A percentile compares a stretch with the other conserved stretches of the same genome.
These are phyloP conservation scores for Acropora tenuis DNA, from an alignment of 64 coral and sea anemone species.

Conservation along the genomic window DNA sequence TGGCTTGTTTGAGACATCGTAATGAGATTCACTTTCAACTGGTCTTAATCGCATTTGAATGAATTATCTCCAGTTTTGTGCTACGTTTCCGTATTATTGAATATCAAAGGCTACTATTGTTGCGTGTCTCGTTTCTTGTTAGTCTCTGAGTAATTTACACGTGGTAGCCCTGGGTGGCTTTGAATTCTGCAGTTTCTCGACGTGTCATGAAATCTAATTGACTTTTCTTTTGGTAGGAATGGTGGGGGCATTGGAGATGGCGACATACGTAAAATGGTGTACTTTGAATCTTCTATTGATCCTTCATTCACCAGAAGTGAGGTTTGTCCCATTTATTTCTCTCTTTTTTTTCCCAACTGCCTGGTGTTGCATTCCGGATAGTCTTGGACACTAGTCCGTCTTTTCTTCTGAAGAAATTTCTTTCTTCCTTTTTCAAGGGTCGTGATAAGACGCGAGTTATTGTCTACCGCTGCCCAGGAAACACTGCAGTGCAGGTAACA, in stretches of 20 bases:
- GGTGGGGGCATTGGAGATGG: slow-evolving; percentile 86
- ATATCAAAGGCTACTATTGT: too few species aligned
- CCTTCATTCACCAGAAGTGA: background rate
- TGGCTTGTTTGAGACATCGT: too few species aligned
- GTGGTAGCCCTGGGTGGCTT: too few species aligned
- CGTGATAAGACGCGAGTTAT: slow-evolving; percentile 90
- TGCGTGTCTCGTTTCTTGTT: too few species aligned
- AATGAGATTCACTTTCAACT: too few species aligned
- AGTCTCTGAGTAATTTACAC: too few species aligned
- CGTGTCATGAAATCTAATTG: background rate
- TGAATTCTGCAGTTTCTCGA: too few species aligned
- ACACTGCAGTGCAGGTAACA: slow-evolving; percentile 95
- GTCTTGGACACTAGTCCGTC: too few species aligned
- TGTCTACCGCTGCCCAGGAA: slow-evolving; percentile 89
- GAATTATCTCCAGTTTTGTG: too few species aligned
- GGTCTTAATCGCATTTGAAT: too few species aligned
- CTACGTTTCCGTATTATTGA: too few species aligned
- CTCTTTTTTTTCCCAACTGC: background rate
- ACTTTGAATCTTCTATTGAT: slow-evolving; percentile 94
- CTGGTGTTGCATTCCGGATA: too few species aligned
- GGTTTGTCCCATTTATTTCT: background rate
- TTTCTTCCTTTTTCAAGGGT: slow-evolving; percentile 21
- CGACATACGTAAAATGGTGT: slow-evolving; percentile 92
- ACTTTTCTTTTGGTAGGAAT: slow-evolving; percentile 25
- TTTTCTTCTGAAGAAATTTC: background rate